These are phyloP conservation scores for Lucifuga dentata DNA, from an alignment of 2,113 vertebrate species.

Conservation along the genomic window DNA sequence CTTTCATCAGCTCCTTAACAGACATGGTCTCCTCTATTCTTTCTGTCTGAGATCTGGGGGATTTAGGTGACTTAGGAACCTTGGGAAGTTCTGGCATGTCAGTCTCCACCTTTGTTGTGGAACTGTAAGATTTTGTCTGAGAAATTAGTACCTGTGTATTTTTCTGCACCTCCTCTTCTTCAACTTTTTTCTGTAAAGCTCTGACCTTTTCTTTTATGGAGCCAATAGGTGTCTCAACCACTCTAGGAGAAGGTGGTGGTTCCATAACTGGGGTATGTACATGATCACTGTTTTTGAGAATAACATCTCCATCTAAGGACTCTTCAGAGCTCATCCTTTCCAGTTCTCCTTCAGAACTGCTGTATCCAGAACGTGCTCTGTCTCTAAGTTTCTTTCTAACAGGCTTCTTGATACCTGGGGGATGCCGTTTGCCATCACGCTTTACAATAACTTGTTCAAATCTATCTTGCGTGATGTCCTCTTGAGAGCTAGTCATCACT, in stretches of 20 bases:
- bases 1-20: slow-evolving; percentile 94
- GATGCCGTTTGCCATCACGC: slow-evolving; percentile 75
- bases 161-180: slow-evolving; percentile 89
- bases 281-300: slow-evolving; percentile 73
- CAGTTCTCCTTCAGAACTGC: slow-evolving; percentile 82
- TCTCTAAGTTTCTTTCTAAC: slow-evolving; percentile 89
- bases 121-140: slow-evolving; percentile 43
- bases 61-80: slow-evolving; percentile 85
- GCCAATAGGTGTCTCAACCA: slow-evolving; percentile 95
- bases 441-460: slow-evolving; percentile 73
- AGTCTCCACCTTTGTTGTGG: slow-evolving; percentile 63
- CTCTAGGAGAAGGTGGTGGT: slow-evolving; percentile 87
- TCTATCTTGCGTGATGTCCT: slow-evolving; percentile 74
- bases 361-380: slow-evolving; percentile 80
- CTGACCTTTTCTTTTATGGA: slow-evolving; percentile 96
- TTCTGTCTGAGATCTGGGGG: slow-evolving; percentile 86
- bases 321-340: slow-evolving; percentile 87
- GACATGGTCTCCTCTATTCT: slow-evolving; percentile 96
- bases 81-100: slow-evolving; percentile 77
- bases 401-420: slow-evolving; percentile 91
- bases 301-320: slow-evolving; percentile 83
- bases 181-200: slow-evolving; percentile 91
- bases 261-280: slow-evolving; percentile 61
- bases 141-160: slow-evolving; percentile 67
- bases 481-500: slow-evolving; percentile 47